Evolutionary conservation across 2,797 vertebrate species (phyloP), one percentile per base, ranked within the genome.

Genomic region (Notolabrus celidotus): DNA sequence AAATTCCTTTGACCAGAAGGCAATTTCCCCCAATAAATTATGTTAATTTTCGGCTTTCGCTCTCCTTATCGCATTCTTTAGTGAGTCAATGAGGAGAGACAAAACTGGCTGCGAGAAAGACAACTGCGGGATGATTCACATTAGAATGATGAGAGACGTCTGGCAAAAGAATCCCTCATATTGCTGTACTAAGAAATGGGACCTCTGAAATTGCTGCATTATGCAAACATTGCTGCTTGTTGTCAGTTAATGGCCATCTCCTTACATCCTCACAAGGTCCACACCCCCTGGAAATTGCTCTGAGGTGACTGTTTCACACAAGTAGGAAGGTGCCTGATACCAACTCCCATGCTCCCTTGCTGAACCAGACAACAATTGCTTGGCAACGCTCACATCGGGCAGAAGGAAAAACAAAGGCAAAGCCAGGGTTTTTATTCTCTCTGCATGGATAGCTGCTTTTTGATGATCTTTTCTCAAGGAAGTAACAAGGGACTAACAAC

Each of bases 21-120:
- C 87, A 90, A 89, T 88, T 91, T 85, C 69, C 67, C 80, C 79
- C 83, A 88, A 94, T 92, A 92, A 91, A 91, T 92, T 86, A 89
- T 90, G 88, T 77, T 91, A 90, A 92, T 92, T 88, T n/a, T 62
- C 53, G 31, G 59, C 79, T 87, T 88, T 80, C 29, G 66, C 68
- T 74, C 63, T 77, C 67, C 76, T 88, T 86, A 89, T 89, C 78
- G 59, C 73, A 75, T 85, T 77, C 76, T 87, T 89, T 83, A 82
- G 64, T 77, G 85, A 92, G 84, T 87, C 86, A 86, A 87, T 86
- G 81, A 84, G 77, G 74, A 84, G 77, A 80, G 54, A 86, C 76
- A 79, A 84, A 91, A 88, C 58, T 80, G 78, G 71, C 83, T 80
- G 76, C 33, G 49, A 86, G 74, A 82, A 72, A 86, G 77, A 82